Conservation (phyloP, 23 tunicate species). For the Phallusia fumigata region DNA sequence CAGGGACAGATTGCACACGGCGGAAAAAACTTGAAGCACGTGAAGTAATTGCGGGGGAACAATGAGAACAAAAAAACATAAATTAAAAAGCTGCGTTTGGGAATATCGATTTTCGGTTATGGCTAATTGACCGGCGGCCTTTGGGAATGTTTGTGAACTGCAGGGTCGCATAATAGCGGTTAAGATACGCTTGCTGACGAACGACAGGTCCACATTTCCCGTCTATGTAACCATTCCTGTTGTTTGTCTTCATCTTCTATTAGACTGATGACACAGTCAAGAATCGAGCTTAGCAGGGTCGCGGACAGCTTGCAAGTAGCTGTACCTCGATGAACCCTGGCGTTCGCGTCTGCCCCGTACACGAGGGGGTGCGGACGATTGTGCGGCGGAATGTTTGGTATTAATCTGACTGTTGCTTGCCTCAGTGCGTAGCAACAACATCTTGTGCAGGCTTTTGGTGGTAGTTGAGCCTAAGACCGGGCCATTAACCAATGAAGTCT, state of each 20-base stretch:
- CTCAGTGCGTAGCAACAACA: neutral
- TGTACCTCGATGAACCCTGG: constrained; percentile 58
- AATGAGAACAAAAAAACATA: neutral
- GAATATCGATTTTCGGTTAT: no score
- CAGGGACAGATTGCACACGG: constrained; percentile 3
- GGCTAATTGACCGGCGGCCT: no score
- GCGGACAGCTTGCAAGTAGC: constrained; percentile 74
- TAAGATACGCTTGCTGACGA: no score
- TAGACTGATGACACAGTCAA: neutral
- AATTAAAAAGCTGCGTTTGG: no score
- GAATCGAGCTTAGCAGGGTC: constrained; percentile 15
- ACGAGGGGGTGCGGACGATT: constrained; percentile 22
- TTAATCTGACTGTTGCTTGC: neutral
- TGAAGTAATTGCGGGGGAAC: neutral
- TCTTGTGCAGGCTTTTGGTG: neutral
- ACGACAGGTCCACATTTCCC: neutral
- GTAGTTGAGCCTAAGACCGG: neutral
- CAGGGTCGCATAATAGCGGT: no score
- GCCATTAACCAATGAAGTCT: neutral
- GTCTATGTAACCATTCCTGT: neutral
- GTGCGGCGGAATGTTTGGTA: neutral
- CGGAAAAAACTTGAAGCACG: neutral
- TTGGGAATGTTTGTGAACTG: no score
- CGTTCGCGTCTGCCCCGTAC: constrained; percentile 66
- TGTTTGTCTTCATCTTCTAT: neutral